These are phyloP conservation scores for Schizopygopsis pylzovi DNA, from an alignment of 2,797 vertebrate genomes.

Conservation along the genomic window DNA sequence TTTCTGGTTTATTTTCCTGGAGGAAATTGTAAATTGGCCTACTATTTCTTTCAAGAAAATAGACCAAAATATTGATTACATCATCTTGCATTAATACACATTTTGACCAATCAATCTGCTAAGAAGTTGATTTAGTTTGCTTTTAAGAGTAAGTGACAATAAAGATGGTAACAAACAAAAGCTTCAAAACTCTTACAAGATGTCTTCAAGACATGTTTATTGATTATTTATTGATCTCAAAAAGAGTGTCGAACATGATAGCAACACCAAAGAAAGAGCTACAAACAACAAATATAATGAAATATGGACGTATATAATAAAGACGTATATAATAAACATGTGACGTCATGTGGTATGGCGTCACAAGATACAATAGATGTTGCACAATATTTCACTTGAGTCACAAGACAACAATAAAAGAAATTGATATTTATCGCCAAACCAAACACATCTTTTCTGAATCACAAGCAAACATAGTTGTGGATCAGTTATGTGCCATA, in stretches of 20 bases:
- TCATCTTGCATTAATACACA: not conserved
- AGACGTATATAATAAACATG: not conserved
- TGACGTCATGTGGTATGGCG: constrained; percentile 1
- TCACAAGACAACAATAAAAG: constrained; percentile 12
- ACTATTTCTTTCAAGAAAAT: not conserved
- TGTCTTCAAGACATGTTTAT: not conserved
- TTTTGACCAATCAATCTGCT: not conserved
- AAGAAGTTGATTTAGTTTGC: not conserved
- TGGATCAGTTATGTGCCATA: not conserved
- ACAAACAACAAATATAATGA: not conserved
- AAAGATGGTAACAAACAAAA: not conserved
- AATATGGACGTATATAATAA: not conserved
- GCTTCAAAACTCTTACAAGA: not conserved
- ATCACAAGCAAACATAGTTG: not conserved
- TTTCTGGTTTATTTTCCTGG: not conserved
- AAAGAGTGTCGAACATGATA: not conserved
- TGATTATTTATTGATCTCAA: not conserved
- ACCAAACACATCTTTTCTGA: not conserved
- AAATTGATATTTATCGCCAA: not conserved
- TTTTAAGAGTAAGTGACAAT: not conserved
- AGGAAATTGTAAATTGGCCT: not conserved
- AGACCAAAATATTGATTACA: not conserved
- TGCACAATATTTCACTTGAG: constrained; percentile 29
- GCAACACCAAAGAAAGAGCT: not conserved
- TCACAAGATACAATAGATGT: not conserved